These are phyloP conservation scores for Perizoma affinitatum DNA, from an alignment of 2,888 invertebrate species.

Conservation along the genomic window DNA sequence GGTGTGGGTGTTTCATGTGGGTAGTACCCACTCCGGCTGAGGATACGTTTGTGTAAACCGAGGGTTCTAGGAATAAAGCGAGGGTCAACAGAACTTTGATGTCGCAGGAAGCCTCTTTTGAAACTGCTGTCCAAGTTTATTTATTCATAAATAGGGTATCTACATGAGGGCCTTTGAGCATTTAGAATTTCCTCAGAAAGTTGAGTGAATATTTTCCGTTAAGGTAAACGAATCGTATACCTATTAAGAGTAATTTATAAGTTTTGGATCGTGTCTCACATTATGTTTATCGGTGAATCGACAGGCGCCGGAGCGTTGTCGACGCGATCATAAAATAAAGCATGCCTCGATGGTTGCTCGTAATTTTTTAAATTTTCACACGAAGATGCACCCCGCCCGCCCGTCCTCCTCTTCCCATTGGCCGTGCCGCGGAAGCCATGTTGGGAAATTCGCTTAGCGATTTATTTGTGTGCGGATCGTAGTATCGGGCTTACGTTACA, in stretches of 20 bases:
- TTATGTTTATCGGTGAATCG: conserved; percentile 48
- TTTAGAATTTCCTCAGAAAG: conserved; percentile 29
- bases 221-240: conserved; percentile 28
- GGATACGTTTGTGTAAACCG: conserved; percentile 53
- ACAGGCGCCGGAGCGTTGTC: conserved; percentile 49
- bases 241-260: conserved; percentile 48
- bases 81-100: conserved; percentile 73
- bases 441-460: conserved; percentile 77
- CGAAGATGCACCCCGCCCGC: conserved; percentile 58
- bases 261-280: conserved; percentile 47
- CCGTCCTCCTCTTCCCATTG: conserved; percentile 58
- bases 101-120: conserved; percentile 58
- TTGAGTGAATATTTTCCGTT: conserved; percentile 29
- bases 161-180: conserved; percentile 32
- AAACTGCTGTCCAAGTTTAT: conserved; percentile 54
- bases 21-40: conserved; percentile 48
- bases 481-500: conserved; percentile 52
- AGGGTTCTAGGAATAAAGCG: conserved; percentile 70
- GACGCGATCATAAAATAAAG: conserved; percentile 61
- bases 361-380: conserved; percentile 70
- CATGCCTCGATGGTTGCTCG: conserved; percentile 40
- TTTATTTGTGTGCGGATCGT: conserved; percentile 72
- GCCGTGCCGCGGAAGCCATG: conserved; percentile 72
- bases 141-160: conserved; percentile 51
- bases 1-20: conserved; percentile 66